phyloP scores from a whole-genome alignment of 1,140 invertebrate species.

The Portunus trituberculatus region DNA sequence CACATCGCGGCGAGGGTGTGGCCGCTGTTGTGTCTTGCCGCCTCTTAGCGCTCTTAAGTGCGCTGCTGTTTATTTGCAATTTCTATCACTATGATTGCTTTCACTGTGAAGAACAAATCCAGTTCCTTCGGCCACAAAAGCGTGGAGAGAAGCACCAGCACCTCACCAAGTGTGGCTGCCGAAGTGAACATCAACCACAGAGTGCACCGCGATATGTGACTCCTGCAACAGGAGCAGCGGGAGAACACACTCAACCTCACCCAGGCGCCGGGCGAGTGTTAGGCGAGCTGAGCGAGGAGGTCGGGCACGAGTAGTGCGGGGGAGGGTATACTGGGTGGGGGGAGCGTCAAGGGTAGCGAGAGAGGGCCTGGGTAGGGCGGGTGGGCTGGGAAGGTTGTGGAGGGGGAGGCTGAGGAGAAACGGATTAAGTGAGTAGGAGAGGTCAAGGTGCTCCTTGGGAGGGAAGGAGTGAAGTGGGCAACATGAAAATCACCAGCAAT shows the following conservation, averaged over 20 bases:
- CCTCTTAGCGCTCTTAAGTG: too few relatives aligned
- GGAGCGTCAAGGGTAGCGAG: background rate
- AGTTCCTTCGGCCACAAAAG: too few relatives aligned
- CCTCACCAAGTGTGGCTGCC: too few relatives aligned
- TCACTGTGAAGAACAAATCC: too few relatives aligned
- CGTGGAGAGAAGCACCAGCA: too few relatives aligned
- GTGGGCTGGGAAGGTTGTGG: background rate
- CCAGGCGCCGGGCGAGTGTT: background rate
- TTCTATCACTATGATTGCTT: too few relatives aligned
- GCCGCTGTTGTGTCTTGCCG: too few relatives aligned
- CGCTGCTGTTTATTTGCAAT: too few relatives aligned
- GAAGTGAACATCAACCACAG: background rate
- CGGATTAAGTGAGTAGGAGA: constrained; percentile 1
- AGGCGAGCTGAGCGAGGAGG: constrained; percentile 4
- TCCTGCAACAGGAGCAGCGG: background rate
- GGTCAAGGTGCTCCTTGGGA: background rate
- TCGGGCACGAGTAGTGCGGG: background rate
- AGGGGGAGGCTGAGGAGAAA: background rate
- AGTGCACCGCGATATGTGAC: background rate
- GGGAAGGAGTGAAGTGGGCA: background rate
- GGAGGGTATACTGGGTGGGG: background rate
- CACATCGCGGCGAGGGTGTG: too few relatives aligned
- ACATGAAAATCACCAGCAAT: constrained; percentile 22
- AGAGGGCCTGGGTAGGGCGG: background rate
- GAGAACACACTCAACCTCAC: background rate